phyloP scores from a whole-genome alignment of 2,113 vertebrate genomes.

The Microtus montanus region DNA sequence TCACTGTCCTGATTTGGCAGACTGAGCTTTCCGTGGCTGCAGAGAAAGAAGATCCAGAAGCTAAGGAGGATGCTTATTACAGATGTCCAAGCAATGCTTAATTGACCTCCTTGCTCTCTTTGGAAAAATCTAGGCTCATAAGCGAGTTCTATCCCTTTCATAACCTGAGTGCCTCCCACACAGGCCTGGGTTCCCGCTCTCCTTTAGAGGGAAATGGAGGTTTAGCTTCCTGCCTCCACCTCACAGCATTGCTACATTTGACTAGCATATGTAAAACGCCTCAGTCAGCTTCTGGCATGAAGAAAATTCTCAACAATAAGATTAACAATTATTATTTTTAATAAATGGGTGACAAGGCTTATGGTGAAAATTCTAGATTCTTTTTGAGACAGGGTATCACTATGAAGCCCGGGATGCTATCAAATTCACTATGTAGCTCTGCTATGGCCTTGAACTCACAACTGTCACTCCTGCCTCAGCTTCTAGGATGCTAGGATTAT shows the following conservation, averaged over 20 bases:
- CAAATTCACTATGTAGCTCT: not conserved
- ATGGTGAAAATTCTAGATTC: not conserved
- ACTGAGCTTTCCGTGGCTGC: not conserved
- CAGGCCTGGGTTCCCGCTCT: not conserved
- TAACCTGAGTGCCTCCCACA: not conserved
- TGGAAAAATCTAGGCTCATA: not conserved
- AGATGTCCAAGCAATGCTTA: not conserved
- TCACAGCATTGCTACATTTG: not conserved
- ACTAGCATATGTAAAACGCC: not conserved
- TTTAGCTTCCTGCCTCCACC: not conserved
- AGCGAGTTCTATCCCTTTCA: not conserved
- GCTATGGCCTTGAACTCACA: not conserved
- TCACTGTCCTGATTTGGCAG: not conserved
- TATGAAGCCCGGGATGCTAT: not conserved
- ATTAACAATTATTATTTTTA: not conserved
- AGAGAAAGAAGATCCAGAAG: not conserved
- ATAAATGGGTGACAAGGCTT: not conserved
- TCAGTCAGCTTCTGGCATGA: not conserved
- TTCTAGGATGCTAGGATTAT: not conserved
- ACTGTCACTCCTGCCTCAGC: not conserved
- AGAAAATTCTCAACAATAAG: constrained; percentile 3
- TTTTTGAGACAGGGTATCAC: not conserved
- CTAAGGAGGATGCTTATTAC: not conserved
- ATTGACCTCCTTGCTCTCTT: not conserved
- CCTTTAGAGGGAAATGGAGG: not conserved